Percentiles rank a stretch among this genome's conserved stretches.
phyloP scores from a whole-genome alignment of 2,797 vertebrate genomes.

The Sparidentex hasta region DNA sequence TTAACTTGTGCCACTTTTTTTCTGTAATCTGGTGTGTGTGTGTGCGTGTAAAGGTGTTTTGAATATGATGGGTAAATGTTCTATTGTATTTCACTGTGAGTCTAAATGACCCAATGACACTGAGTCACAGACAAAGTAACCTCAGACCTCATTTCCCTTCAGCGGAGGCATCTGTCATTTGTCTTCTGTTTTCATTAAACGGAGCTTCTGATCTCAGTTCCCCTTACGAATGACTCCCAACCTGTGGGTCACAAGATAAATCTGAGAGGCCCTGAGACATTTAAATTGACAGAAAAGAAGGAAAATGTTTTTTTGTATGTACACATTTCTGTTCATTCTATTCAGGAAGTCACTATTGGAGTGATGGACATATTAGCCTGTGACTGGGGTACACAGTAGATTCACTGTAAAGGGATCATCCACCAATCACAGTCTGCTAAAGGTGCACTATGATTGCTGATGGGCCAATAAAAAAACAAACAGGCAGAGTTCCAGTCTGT shows the following conservation, averaged over 20 bases:
- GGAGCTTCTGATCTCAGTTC: neutral
- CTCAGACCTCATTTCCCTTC: conserved; percentile 1
- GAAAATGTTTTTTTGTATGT: neutral
- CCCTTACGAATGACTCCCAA: neutral
- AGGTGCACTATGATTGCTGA: neutral
- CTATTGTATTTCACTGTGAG: conserved; percentile 58
- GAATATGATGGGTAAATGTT: conserved; percentile 13
- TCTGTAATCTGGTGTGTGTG: conserved; percentile 14
- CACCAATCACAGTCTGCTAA: conserved; percentile 2
- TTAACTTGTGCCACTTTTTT: conserved; percentile 49
- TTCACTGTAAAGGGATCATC: neutral
- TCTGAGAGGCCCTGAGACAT: neutral
- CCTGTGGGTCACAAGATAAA: neutral
- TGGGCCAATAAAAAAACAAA: no score
- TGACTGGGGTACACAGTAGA: no score
- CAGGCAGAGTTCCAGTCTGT: no score
- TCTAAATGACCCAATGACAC: conserved; percentile 19
- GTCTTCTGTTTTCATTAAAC: conserved; percentile 14
- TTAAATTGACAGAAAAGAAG: neutral
- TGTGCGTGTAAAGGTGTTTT: conserved; percentile 31
- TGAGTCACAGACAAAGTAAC: conserved; percentile 14
- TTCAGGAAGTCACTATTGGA: neutral
- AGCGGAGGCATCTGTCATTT: neutral
- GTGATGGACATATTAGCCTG: neutral
- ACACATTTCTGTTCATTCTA: neutral